Evolutionary conservation across 2,113 vertebrate species (phyloP), one percentile per base, ranked within the genome.

Genomic region (Cochlearius cochlearius): DNA sequence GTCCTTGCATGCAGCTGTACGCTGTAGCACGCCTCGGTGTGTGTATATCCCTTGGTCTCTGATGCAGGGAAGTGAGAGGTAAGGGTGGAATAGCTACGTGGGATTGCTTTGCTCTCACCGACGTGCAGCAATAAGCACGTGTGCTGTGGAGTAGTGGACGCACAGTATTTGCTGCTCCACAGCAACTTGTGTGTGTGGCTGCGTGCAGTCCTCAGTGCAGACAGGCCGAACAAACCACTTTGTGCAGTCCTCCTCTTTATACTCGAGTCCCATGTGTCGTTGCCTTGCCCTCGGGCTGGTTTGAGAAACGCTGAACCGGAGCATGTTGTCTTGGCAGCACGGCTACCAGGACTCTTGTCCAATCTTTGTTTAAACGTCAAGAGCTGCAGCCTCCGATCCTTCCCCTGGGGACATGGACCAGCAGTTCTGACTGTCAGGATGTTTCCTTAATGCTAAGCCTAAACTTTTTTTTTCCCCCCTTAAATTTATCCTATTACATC

Each of bases 91-190:
- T 21, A 69, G n/a, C n/a, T 59, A 1, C 26, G 36, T 68, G 47
- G 36, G 15, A 20, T 66, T 60, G 41, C 79, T 83, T 73, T 83
- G 32, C 43, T 92, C 8, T 82, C 27, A 1, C 21, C 23, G 6
- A 5, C 15, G 2, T 1, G 2, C 39, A 26, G 29, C 0, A 0
- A 2, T 50, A 12, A 0, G 0, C 25, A 0, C 0, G 0, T 41
- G 27, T 91, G 12, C 43, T 67, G 4, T 34, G 53, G 20, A 34
- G 58, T 0, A 47, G 53, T 50, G n/a, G 68, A 32, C 32, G 64
- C 52, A 4, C 16, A 5, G 67, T 23, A 5, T n/a, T 74, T 45
- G 49, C 45, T 50, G 53, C 38, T 74, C 36, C 14, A 7, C 39
- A 59, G 66, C 64, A 66, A 3, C 41, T 2, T 32, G 41, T 32